These are phyloP conservation scores for Eurytoma adleriae DNA, from an alignment of 2,888 invertebrate species.

Conservation along the genomic window DNA sequence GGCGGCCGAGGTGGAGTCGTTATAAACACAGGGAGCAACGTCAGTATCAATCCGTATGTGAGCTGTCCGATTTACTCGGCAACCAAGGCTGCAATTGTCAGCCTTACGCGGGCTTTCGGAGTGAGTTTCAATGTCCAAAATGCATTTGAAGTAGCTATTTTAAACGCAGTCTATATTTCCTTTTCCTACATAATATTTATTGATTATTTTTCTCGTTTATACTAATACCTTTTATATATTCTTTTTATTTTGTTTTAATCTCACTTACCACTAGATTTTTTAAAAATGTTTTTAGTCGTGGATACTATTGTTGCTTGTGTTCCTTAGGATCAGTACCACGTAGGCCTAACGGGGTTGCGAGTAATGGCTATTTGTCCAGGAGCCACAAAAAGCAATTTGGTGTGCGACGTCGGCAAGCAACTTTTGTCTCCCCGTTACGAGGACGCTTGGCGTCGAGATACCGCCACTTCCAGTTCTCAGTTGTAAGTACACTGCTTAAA, in stretches of 20 bases:
- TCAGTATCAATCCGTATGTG: slow-evolving; percentile 83
- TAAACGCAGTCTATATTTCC: too few species aligned
- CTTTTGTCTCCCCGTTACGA: slow-evolving; percentile 85
- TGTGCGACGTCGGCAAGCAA: slow-evolving; percentile 84
- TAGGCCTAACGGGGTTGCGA: slow-evolving; percentile 83
- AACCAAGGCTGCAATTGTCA: slow-evolving; percentile 86
- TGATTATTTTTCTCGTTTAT: too few species aligned
- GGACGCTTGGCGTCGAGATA: slow-evolving; percentile 85
- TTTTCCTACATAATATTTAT: too few species aligned
- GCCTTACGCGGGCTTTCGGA: slow-evolving; percentile 85
- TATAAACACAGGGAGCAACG: slow-evolving; percentile 86
- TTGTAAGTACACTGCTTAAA: slow-evolving; percentile 76
- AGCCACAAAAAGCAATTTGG: slow-evolving; percentile 82
- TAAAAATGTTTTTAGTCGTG: not conserved
- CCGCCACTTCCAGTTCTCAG: slow-evolving; percentile 80
- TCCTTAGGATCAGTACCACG: slow-evolving; percentile 84
- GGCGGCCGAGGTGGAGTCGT: slow-evolving; percentile 87
- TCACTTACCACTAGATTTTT: too few species aligned
- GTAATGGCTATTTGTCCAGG: slow-evolving; percentile 85
- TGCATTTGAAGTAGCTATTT: too few species aligned
- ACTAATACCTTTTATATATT: too few species aligned
- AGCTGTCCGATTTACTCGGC: slow-evolving; percentile 87
- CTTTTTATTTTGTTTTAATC: too few species aligned
- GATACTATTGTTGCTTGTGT: not conserved
- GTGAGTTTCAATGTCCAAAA: slow-evolving; percentile 75